A percentile compares a stretch with the other conserved stretches of the same genome.
phyloP scores from a whole-genome alignment of 2,888 invertebrate genomes.

The Saturnia pavonia region DNA sequence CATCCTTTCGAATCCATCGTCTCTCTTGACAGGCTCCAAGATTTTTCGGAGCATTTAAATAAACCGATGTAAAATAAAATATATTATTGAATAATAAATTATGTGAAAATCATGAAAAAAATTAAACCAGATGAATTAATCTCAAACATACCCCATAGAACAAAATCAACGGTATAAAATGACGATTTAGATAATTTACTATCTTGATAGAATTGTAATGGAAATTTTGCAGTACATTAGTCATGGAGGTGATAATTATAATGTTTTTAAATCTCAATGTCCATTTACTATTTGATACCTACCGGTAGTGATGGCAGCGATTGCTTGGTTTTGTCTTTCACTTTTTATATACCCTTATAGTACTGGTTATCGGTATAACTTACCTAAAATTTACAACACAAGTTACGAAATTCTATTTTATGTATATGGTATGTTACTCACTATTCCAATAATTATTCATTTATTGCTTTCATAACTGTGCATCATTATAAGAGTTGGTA shows the following conservation, averaged over 20 bases:
- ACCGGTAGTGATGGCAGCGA: constrained; percentile 11
- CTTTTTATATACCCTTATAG: constrained; percentile 8
- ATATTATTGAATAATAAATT: too few species aligned
- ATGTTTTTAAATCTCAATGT: constrained; percentile 4
- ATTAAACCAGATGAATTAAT: not conserved
- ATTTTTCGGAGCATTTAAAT: too few species aligned
- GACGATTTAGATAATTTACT: not conserved
- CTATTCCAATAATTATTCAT: constrained; percentile 13
- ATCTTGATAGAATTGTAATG: not conserved
- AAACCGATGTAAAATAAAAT: too few species aligned
- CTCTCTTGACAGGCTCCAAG: too few species aligned
- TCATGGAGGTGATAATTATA: not conserved
- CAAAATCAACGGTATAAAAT: not conserved
- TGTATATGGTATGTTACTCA: constrained; percentile 40
- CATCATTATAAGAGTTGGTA: not conserved
- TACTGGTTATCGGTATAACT: not conserved
- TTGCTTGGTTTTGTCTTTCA: constrained; percentile 9
- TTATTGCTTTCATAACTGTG: not conserved
- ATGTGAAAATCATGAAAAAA: not conserved
- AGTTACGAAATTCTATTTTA: constrained; percentile 24
- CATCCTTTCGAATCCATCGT: too few species aligned
- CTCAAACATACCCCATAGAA: not conserved
- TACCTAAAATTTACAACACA: not conserved
- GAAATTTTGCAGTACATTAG: not conserved
- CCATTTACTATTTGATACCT: not conserved